Evolutionary conservation across 1,140 invertebrate genomes (phyloP).

Genomic region (Drosophila parabipectinata): DNA sequence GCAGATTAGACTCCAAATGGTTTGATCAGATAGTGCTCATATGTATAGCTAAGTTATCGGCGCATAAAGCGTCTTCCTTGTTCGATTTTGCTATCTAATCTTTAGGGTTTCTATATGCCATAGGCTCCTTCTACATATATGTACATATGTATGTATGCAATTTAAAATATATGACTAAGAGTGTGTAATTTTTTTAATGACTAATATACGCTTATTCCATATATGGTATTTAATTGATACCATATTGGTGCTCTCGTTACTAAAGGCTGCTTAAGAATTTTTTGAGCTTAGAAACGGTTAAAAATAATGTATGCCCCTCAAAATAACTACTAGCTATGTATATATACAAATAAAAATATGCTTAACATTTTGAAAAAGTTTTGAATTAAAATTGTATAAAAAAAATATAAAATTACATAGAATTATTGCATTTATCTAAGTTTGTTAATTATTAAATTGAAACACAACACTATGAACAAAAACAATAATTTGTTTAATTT

Average conservation of each 20-base stretch:
- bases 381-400: too few species aligned
- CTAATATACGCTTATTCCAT: neutral
- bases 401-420: too few species aligned
- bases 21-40: neutral
- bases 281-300: neutral
- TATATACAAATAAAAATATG: too few species aligned
- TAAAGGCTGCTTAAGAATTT: constrained; percentile 2
- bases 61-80: constrained; percentile 22
- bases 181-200: neutral
- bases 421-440: too few species aligned
- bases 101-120: neutral
- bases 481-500: neutral
- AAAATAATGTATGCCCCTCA: too few species aligned
- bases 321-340: too few species aligned
- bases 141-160: neutral
- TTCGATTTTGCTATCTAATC: constrained; percentile 34
- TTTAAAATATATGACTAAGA: constrained; percentile 23
- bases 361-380: too few species aligned
- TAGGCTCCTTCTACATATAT: constrained; percentile 7
- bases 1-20: constrained; percentile 30
- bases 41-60: constrained; percentile 1
- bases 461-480: too few species aligned
- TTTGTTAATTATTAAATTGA: too few species aligned
- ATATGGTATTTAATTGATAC: neutral
- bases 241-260: neutral